Evolutionary conservation across 2,113 vertebrate species (phyloP).

Genomic region (Leiothrix lutea): DNA sequence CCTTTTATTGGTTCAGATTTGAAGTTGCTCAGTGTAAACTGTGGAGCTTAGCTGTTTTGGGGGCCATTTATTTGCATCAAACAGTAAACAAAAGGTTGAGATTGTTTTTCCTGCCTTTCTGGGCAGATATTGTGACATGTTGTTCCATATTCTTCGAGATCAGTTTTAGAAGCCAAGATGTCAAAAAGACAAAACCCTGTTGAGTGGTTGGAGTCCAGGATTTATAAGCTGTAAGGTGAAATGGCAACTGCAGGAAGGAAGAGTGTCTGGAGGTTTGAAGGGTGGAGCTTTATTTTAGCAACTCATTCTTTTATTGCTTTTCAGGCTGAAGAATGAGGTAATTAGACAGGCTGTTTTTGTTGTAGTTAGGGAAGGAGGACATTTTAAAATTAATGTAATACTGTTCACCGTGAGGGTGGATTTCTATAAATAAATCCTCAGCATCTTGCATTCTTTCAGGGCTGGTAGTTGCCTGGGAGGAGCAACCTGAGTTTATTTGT

Average conservation of each 20-base stretch:
- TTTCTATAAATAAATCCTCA: constrained; percentile 1
- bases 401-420: neutral
- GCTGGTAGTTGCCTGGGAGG: constrained; percentile 7
- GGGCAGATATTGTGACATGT: neutral
- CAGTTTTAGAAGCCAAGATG: neutral
- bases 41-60: neutral
- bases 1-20: neutral
- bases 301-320: constrained; percentile 28
- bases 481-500: neutral
- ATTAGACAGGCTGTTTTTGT: constrained; percentile 12
- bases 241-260: neutral
- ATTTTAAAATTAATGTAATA: neutral
- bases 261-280: constrained; percentile 30
- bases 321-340: constrained; percentile 45
- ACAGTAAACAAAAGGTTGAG: neutral
- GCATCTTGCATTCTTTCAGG: neutral
- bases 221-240: constrained; percentile 59
- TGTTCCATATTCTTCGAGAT: constrained; percentile 7
- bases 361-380: neutral
- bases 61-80: neutral
- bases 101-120: neutral
- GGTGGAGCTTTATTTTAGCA: constrained; percentile 51
- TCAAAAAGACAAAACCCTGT: constrained; percentile 2
- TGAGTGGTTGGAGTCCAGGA: neutral
- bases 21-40: neutral